Evolutionary conservation across 2,797 vertebrate species (phyloP).

Genomic region (Avahi laniger): DNA sequence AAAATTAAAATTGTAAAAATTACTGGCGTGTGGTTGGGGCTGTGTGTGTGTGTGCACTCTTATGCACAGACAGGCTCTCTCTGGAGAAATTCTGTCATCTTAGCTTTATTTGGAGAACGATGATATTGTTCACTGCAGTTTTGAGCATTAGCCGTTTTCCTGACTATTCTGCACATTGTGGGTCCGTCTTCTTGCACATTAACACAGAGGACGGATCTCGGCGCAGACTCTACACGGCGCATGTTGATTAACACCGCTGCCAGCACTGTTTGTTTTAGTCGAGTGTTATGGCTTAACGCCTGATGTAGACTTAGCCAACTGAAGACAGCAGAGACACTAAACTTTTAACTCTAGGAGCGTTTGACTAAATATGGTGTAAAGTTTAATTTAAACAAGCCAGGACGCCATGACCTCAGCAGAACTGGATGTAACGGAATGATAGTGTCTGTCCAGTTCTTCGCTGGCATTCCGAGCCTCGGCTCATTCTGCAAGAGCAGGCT

Average conservation of each 20-base stretch:
- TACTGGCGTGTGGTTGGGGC: not conserved
- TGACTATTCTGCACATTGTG: conserved; percentile 35
- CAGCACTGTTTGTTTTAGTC: conserved; percentile 75
- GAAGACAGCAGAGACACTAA: conserved; percentile 66
- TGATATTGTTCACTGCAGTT: not conserved
- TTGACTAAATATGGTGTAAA: conserved; percentile 75
- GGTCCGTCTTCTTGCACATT: conserved; percentile 40
- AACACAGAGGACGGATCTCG: not conserved
- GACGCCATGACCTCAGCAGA: conserved; percentile 64
- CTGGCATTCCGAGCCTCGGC: not conserved
- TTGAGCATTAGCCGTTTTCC: not conserved
- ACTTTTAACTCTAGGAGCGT: conserved; percentile 54
- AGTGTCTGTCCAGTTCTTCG: not conserved
- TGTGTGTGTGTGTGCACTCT: not conserved
- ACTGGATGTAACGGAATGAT: conserved; percentile 52
- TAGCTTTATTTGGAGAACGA: conserved; percentile 37
- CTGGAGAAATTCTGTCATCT: conserved; percentile 25
- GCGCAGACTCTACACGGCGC: not conserved
- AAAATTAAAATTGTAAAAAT: not conserved
- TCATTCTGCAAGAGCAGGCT: not conserved
- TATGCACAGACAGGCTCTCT: not conserved
- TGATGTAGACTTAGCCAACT: conserved; percentile 66
- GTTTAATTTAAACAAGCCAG: conserved; percentile 53
- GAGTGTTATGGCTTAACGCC: conserved; percentile 75
- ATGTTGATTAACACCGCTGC: conserved; percentile 70